Evolutionary conservation across 2,888 invertebrate species (phyloP).

Genomic region (Carpatolechia fugitivella): DNA sequence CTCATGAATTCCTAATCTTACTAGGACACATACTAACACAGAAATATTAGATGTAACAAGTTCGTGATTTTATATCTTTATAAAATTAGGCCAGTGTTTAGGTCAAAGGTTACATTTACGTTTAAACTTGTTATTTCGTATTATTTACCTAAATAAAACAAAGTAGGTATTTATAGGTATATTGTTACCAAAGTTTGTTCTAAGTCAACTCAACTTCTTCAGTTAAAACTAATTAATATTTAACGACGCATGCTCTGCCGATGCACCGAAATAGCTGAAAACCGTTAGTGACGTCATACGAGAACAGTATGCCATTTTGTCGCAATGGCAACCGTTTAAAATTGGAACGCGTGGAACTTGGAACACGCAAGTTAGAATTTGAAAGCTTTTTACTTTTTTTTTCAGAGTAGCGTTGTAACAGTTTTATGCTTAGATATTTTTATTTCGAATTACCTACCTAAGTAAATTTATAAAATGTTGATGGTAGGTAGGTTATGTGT

Average conservation of each 20-base stretch:
- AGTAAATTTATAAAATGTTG: too few species aligned
- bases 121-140: too few species aligned
- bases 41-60: background rate
- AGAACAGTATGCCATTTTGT: conserved; percentile 7
- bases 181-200: too few species aligned
- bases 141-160: too few species aligned
- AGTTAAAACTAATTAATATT: conserved; percentile 1
- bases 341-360: background rate
- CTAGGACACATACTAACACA: background rate
- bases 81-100: background rate
- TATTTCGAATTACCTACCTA: too few species aligned
- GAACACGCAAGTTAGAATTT: background rate
- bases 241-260: background rate
- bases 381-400: background rate
- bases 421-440: too few species aligned
- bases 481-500: too few species aligned
- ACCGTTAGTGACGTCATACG: conserved; percentile 12
- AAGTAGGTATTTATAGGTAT: too few species aligned
- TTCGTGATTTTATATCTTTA: background rate
- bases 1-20: background rate
- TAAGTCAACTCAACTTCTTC: background rate
- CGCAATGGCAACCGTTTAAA: background rate
- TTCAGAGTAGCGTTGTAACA: too few species aligned
- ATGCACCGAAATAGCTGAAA: conserved; percentile 9
- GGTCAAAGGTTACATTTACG: background rate